Base-by-base conservation (phyloP, 1,140 invertebrate genomes). In the Triops cancriformis region DNA sequence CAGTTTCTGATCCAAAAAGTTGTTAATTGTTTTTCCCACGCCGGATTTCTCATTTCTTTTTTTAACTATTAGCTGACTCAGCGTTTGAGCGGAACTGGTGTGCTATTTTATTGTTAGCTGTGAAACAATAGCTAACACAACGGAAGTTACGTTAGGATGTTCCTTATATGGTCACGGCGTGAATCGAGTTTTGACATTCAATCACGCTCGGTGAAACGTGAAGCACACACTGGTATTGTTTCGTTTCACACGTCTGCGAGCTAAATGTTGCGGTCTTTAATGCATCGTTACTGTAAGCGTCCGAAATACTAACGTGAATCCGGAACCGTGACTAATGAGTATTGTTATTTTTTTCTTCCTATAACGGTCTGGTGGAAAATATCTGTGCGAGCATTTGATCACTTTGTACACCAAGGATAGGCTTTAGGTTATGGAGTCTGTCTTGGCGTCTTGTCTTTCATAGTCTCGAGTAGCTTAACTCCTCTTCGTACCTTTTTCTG, bases 1-100 rank as follows among this genome's bases (percentile, higher is more conserved):
- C 23, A 64, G 51, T 64, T 64, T 23, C 51, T 64, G 51, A 64
- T 64, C 3, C 31, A 5, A 64, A 64, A 64, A 64, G 51, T 23
- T 64, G 23, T 64, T 64, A 64, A 64, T 64, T 64, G 51, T 64
- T 64, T 37, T 64, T 64, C 51, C 51, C 51, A 64, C 51, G 51
- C 9, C 10, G 31, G 2, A 64, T n/a, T 7, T 64, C n/a, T n/a
- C n/a, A n/a, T n/a, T n/a, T n/a, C n/a, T 64, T 64, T 64, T 23
- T n/a, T 64, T 64, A 64, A 23, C 9, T 4, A 37, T 2, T 37
- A 37, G 31, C 51, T 64, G 51, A 64, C 51, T 64, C 51, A 64
- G 51, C 14, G 23, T 64, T 23, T 64, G 3, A 64, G 51, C 23
- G 51, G 23, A 23, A 14, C 6, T 18, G 51, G 51, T 23, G 51